Evolutionary conservation across 2,797 vertebrate species (phyloP).

Genomic region (Pipistrellus nathusii): DNA sequence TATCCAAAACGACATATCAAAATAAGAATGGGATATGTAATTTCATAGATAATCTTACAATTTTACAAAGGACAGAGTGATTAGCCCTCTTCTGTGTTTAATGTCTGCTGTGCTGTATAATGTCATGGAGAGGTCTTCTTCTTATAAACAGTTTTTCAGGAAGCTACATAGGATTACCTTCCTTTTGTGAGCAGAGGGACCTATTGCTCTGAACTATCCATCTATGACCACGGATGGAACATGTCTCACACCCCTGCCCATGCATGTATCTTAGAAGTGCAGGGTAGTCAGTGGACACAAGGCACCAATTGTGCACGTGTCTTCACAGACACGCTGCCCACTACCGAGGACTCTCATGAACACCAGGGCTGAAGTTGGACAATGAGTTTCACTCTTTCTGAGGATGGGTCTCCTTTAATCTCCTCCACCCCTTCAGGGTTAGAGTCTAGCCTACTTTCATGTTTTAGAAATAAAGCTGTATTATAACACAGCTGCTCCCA

Average conservation of each 20-base stretch:
- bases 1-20: not conserved
- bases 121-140: not conserved
- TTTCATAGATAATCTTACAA: not conserved
- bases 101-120: not conserved
- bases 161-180: not conserved
- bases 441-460: not conserved
- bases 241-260: accelerated
- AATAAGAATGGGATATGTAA: not conserved
- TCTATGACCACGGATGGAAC: accelerated
- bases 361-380: not conserved
- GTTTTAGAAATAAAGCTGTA: not conserved
- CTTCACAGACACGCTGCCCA: not conserved
- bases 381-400: not conserved
- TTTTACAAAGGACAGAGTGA: not conserved
- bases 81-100: not conserved
- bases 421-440: not conserved
- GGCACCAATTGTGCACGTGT: not conserved
- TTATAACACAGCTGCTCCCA: not conserved
- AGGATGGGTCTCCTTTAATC: not conserved
- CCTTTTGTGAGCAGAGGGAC: not conserved
- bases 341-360: not conserved
- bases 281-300: not conserved
- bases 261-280: not conserved
- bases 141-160: not conserved
- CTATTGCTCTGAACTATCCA: not conserved